Percentiles rank a stretch among this genome's conserved stretches.
Evolutionary conservation across 2,113 vertebrate genomes (phyloP).

Genomic region (Centropristis striata): DNA sequence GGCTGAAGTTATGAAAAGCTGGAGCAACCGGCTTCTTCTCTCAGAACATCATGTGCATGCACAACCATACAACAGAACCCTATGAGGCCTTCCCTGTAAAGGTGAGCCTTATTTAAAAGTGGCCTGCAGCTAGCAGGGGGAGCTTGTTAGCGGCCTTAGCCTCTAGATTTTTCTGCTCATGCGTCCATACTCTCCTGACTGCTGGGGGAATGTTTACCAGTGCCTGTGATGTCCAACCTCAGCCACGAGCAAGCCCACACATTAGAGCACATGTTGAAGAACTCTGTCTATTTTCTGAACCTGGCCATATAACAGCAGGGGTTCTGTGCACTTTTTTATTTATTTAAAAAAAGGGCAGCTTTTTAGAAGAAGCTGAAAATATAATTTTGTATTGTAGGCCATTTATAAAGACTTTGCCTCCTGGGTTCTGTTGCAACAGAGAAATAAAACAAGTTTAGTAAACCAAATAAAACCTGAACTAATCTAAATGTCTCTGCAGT

Average conservation of each 20-base stretch:
- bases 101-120: too few relatives aligned
- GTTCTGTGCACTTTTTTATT: not conserved
- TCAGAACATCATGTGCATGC: not conserved
- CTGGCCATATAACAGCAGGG: not conserved
- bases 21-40: too few relatives aligned
- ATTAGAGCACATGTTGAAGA: not conserved
- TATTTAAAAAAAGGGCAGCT: too few relatives aligned
- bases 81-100: not conserved
- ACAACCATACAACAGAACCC: not conserved
- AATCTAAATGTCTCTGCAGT: not conserved
- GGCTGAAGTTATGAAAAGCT: too few relatives aligned
- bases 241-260: not conserved
- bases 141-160: not conserved
- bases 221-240: not conserved
- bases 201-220: not conserved
- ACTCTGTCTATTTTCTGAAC: not conserved
- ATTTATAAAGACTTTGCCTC: not conserved
- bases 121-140: not conserved
- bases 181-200: too few relatives aligned
- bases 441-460: not conserved
- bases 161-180: too few relatives aligned
- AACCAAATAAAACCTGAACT: slow-evolving; percentile 9
- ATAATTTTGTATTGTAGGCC: not conserved
- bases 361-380: not conserved
- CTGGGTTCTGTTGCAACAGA: not conserved